Base-by-base conservation (phyloP, 2,113 vertebrate species). In the Pipra filicauda region DNA sequence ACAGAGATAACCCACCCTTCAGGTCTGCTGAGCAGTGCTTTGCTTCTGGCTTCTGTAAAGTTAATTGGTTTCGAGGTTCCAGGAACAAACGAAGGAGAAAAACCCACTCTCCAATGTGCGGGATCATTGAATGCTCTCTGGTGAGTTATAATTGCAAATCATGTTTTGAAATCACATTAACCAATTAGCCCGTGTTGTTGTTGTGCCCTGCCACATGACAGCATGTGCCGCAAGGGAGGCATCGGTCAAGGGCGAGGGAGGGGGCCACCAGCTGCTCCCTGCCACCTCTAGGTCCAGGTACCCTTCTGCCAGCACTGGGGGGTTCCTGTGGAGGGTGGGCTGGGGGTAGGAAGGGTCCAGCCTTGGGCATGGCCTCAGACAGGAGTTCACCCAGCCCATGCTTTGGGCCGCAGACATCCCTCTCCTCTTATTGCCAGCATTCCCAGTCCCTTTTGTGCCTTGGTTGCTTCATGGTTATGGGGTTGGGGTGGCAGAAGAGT, bases 21-120 rank as follows among this genome's bases (percentile, higher is more conserved):
- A 76, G 85, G 93, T 80, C 91, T 93, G 88, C 74, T 72, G 77
- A 91, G 84, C 92, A 88, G 88, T 1, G 9, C 94, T 92, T 95
- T 96, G 94, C 90, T 97, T 94, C 94, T 97, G 97, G 95, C 89
- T 97, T 97, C 93, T 97, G 85, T 95, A 96, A 97, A 96, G 70
- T 91, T 96, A 97, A 97, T 96, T 97, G 96, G 95, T 94, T 96
- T 97, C 54, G 96, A 96, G 96, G 94, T 97, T 97, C 94, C 95
- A 97, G 94, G 96, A 97, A 96, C 89, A 92, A 96, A 74, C 28
- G 85, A 92, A 95, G 93, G 95, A 97, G 96, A 93, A 93, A 94
- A 96, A 94, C 62, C 91, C 66, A 85, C 90, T 88, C 89, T 86
- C 52, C 92, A 3, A 81, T 13, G 79, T 95, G 93, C 44, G 51